Conservation (phyloP, 1,140 invertebrate species). For the Apolygus lucorum region DNA sequence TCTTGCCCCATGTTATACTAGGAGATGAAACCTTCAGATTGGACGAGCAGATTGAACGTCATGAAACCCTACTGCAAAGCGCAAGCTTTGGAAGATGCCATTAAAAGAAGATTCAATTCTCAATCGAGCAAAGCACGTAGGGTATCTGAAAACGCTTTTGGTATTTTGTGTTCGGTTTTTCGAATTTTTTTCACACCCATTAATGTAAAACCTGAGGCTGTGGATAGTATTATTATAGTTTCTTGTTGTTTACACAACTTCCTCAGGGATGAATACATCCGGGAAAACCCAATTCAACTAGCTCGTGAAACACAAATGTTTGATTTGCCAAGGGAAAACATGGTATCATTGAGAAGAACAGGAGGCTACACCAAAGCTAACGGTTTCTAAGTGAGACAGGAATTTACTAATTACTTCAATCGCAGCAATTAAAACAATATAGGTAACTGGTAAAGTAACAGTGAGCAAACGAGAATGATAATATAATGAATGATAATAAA, state of each 20-base stretch:
- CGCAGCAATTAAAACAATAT: too few relatives aligned
- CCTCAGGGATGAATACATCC: too few relatives aligned
- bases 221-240: slow-evolving; percentile 20
- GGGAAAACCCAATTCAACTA: too few relatives aligned
- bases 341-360: too few relatives aligned
- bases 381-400: too few relatives aligned
- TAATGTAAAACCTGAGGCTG: slow-evolving; percentile 23
- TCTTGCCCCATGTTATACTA: slow-evolving; percentile 36
- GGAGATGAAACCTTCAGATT: slow-evolving; percentile 38
- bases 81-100: slow-evolving; percentile 26
- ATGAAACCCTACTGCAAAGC: slow-evolving; percentile 37
- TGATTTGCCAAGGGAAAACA: too few relatives aligned
- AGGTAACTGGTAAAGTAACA: too few relatives aligned
- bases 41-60: slow-evolving; percentile 31
- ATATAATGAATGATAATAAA: too few relatives aligned
- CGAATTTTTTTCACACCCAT: slow-evolving; percentile 31
- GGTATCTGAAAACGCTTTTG: slow-evolving; percentile 34
- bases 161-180: slow-evolving; percentile 27
- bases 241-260: slow-evolving; percentile 26
- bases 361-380: too few relatives aligned
- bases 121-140: slow-evolving; percentile 34
- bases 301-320: too few relatives aligned
- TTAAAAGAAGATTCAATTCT: slow-evolving; percentile 35
- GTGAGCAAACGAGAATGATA: too few relatives aligned
- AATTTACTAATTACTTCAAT: too few relatives aligned